Conservation (phyloP, 2,888 invertebrate genomes). For the Eristalinus sepulchralis region DNA sequence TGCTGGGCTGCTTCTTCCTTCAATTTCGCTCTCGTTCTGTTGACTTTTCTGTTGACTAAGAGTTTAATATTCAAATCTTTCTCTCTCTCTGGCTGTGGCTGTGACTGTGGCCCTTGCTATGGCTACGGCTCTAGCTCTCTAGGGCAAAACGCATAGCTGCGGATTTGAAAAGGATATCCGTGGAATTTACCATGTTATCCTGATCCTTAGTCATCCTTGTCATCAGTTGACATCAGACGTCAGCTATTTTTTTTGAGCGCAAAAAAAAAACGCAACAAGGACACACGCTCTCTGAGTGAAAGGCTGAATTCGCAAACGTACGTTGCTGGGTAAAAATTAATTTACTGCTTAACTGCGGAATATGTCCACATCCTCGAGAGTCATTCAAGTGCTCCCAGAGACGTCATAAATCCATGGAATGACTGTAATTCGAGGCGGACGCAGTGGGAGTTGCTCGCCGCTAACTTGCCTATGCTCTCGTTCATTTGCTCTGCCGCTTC, state of each 20-base stretch:
- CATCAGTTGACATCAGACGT: slow-evolving; percentile 55
- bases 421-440: slow-evolving; percentile 47
- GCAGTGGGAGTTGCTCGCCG: slow-evolving; percentile 3
- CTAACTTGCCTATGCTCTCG: neutral
- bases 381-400: slow-evolving; percentile 5
- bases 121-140: neutral
- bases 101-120: neutral
- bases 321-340: slow-evolving; percentile 12
- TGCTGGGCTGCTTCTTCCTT: neutral
- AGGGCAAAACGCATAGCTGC: neutral
- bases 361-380: slow-evolving; percentile 8
- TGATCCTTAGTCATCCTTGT: slow-evolving; percentile 50
- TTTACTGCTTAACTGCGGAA: slow-evolving; percentile 31
- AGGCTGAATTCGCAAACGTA: slow-evolving; percentile 11
- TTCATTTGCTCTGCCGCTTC: neutral
- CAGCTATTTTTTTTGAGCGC: slow-evolving; percentile 37
- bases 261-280: neutral
- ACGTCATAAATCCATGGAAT: slow-evolving; percentile 44
- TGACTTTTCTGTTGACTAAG: slow-evolving; percentile 70
- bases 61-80: slow-evolving; percentile 59
- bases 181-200: slow-evolving; percentile 20
- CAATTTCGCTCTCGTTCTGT: slow-evolving; percentile 45
- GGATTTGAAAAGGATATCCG: slow-evolving; percentile 54
- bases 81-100: slow-evolving; percentile 13
- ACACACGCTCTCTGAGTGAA: neutral